Conservation (phyloP, 1,140 invertebrate genomes). For the Aphaenogaster floridana region DNA sequence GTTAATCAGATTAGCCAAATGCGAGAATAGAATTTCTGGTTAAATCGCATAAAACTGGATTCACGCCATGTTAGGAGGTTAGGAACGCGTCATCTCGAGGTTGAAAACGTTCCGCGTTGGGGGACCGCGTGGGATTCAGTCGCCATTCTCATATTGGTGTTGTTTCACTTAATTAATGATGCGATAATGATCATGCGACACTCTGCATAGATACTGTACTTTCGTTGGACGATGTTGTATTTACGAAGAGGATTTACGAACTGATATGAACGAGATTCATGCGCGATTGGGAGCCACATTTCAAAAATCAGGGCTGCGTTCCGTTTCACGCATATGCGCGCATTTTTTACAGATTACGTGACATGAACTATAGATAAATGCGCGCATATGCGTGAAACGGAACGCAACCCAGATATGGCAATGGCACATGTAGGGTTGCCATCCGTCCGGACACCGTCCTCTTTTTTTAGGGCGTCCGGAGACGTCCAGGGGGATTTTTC, state of each 20-base stretch:
- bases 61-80: conserved; percentile 10
- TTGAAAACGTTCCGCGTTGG: neutral
- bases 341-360: too few species aligned
- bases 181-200: neutral
- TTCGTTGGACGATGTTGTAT: neutral
- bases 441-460: too few species aligned
- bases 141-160: neutral
- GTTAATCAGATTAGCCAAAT: neutral
- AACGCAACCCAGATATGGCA: too few species aligned
- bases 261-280: neutral
- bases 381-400: too few species aligned
- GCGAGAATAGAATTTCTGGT: neutral
- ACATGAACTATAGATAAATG: too few species aligned
- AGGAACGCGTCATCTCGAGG: neutral
- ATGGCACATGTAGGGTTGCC: too few species aligned
- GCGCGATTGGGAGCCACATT: neutral
- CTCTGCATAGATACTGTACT: neutral
- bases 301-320: neutral
- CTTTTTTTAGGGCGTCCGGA: too few species aligned
- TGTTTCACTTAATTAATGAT: neutral
- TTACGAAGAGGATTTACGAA: neutral
- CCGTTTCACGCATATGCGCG: too few species aligned
- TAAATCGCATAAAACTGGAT: neutral
- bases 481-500: too few species aligned
- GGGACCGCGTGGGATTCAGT: neutral